These are phyloP conservation scores for Stenodera caucasica DNA, from an alignment of 2,888 invertebrate genomes.

Conservation along the genomic window DNA sequence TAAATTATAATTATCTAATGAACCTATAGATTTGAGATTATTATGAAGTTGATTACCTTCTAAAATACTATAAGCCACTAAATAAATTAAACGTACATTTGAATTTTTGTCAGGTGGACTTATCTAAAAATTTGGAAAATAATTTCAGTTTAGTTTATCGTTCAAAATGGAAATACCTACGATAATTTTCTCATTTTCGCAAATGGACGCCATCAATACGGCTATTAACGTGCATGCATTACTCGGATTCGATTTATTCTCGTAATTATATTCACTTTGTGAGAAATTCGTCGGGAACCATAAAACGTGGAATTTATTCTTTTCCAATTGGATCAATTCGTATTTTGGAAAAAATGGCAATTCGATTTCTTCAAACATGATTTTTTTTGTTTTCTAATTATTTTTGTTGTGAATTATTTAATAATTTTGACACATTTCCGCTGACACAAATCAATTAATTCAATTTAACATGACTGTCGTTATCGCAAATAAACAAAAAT, in stretches of 20 bases:
- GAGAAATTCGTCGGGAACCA: slow-evolving; percentile 65
- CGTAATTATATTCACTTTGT: slow-evolving; percentile 61
- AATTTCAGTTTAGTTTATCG: no score
- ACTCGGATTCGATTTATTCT: slow-evolving; percentile 56
- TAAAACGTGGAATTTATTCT: slow-evolving; percentile 46
- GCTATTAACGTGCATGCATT: slow-evolving; percentile 67
- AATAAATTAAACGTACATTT: slow-evolving; percentile 50
- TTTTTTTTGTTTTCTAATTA: slow-evolving; percentile 13
- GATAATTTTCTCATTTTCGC: slow-evolving; percentile 45
- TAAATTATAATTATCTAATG: slow-evolving; percentile 55
- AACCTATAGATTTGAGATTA: slow-evolving; percentile 54
- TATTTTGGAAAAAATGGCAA: slow-evolving; percentile 53
- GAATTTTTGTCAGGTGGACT: slow-evolving; percentile 38
- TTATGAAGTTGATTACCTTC: slow-evolving; percentile 63
- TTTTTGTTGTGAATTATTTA: background rate
- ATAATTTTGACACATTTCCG: slow-evolving; percentile 26
- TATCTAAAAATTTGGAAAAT: slow-evolving; percentile 31
- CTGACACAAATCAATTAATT: slow-evolving; percentile 1
- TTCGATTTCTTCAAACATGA: slow-evolving; percentile 38
- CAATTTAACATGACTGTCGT: background rate
- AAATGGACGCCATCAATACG: slow-evolving; percentile 59
- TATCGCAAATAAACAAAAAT: background rate
- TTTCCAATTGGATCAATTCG: slow-evolving; percentile 42
- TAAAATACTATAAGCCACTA: slow-evolving; percentile 61
- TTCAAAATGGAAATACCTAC: slow-evolving; percentile 39